Conservation (phyloP, 2,797 vertebrate genomes). For the Crax fasciolata region DNA sequence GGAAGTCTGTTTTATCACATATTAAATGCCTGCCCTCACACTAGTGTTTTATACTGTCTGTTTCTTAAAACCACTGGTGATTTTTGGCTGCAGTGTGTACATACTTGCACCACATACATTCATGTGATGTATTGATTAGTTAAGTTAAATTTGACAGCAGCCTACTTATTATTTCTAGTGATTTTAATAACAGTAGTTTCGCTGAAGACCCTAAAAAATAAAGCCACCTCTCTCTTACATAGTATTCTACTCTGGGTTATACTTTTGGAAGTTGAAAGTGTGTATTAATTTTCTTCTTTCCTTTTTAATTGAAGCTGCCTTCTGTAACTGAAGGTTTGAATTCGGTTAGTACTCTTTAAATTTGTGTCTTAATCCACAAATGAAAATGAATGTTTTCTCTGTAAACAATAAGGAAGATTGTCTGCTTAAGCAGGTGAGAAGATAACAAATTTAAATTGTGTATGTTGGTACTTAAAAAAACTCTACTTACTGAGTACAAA, state of each 20-base stretch:
- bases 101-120: neutral
- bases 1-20: neutral
- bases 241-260: neutral
- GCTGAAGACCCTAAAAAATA: neutral
- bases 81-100: neutral
- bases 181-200: conserved; percentile 9
- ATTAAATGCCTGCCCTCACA: neutral
- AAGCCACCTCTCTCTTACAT: neutral
- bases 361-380: neutral
- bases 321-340: neutral
- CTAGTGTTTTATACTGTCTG: neutral
- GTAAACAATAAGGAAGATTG: neutral
- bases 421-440: neutral
- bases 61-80: neutral
- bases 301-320: neutral
- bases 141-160: neutral
- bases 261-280: neutral
- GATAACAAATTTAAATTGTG: neutral
- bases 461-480: neutral
- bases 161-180: neutral
- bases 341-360: neutral
- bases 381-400: neutral
- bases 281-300: neutral
- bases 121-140: neutral
- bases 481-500: neutral